These are phyloP conservation scores for Lepilemur septentrionalis DNA, from an alignment of 2,797 vertebrate genomes.

Conservation along the genomic window DNA sequence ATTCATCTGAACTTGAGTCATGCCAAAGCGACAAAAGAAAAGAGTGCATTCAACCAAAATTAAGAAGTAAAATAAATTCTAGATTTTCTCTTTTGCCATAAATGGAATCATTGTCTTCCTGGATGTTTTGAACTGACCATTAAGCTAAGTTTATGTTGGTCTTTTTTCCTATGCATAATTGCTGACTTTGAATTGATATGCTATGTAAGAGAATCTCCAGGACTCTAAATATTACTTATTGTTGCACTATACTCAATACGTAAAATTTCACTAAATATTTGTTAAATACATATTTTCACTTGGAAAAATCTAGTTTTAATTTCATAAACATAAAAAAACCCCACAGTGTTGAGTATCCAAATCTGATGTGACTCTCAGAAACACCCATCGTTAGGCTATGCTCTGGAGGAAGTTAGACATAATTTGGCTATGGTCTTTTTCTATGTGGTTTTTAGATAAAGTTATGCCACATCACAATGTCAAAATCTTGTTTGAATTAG, in stretches of 20 bases:
- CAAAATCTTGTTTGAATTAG: slow-evolving; percentile 60
- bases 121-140: neutral
- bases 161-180: neutral
- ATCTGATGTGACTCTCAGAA: neutral
- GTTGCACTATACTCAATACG: neutral
- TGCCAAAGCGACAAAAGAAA: neutral
- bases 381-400: fast-evolving
- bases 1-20: neutral
- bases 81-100: neutral
- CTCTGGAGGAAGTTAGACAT: neutral
- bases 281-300: neutral
- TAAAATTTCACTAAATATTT: neutral
- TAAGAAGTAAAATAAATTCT: neutral
- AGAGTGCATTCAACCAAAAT: neutral
- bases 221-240: neutral
- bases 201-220: neutral
- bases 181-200: neutral
- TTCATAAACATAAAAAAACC: neutral
- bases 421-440: neutral
- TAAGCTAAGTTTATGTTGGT: neutral
- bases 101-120: neutral
- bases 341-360: neutral
- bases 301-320: slow-evolving; percentile 5
- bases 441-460: neutral
- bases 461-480: neutral